These are phyloP conservation scores for Tachypleus tridentatus DNA, from an alignment of 1,140 invertebrate species.

Conservation along the genomic window DNA sequence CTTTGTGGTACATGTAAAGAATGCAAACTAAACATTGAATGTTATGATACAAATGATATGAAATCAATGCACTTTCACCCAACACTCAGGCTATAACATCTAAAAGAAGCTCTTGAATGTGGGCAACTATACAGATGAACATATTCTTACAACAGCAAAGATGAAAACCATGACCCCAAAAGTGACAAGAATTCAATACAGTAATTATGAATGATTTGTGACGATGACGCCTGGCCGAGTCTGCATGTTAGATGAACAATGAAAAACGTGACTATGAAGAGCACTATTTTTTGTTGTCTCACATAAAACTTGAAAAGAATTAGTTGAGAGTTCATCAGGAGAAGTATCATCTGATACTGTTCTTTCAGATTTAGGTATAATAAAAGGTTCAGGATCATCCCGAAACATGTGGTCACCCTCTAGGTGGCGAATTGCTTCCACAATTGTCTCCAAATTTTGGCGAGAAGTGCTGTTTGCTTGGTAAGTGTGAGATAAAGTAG, in stretches of 20 bases:
- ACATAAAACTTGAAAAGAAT: neutral
- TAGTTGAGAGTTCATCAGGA: neutral
- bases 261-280: constrained; percentile 19
- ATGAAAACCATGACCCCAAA: too few species aligned
- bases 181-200: too few species aligned
- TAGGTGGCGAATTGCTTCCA: constrained; percentile 89
- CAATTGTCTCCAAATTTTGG: constrained; percentile 91
- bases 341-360: neutral
- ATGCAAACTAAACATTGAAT: too few species aligned
- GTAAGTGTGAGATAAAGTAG: too few species aligned
- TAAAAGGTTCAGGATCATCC: constrained; percentile 14
- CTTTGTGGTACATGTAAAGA: too few species aligned
- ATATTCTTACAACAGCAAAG: too few species aligned
- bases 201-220: constrained; percentile 23
- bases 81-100: too few species aligned
- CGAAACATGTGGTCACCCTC: constrained; percentile 81
- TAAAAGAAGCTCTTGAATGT: too few species aligned
- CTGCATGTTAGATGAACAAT: constrained; percentile 15
- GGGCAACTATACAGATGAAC: too few species aligned
- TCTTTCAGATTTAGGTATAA: neutral
- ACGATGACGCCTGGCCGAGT: constrained; percentile 24
- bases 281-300: neutral
- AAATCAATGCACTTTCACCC: too few species aligned
- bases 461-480: constrained; percentile 49
- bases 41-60: too few species aligned